Evolutionary conservation across 2,797 vertebrate genomes (phyloP).

Genomic region (Paratrypauchen microcephalus): DNA sequence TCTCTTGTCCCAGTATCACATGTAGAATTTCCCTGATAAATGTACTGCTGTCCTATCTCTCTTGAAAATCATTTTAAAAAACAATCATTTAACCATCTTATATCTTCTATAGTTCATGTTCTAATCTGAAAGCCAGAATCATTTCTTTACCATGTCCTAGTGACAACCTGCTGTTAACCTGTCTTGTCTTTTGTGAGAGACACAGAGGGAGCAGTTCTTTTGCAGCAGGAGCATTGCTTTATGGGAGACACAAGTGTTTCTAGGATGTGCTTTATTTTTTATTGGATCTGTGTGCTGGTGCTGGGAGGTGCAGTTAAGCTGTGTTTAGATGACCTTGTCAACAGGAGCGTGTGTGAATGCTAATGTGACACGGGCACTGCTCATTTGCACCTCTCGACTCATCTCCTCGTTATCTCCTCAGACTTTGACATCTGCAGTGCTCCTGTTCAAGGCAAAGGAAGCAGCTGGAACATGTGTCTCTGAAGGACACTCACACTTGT

Average conservation of each 20-base stretch:
- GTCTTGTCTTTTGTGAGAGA: conserved; percentile 21
- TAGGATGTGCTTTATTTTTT: conserved; percentile 26
- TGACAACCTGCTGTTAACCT: conserved; percentile 38
- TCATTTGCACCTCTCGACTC: conserved; percentile 39
- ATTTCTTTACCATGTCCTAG: conserved; percentile 23
- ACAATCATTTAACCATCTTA: too few species aligned
- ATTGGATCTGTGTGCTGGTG: conserved; percentile 40
- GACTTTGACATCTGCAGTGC: conserved; percentile 49
- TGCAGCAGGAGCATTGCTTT: conserved; percentile 33
- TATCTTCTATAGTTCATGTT: conserved; percentile 29
- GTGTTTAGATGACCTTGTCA: conserved; percentile 69
- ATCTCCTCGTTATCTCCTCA: conserved; percentile 47
- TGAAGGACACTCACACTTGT: not conserved
- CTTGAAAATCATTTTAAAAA: too few species aligned
- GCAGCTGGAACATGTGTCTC: conserved; percentile 15
- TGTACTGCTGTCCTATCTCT: not conserved
- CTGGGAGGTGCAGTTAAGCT: conserved; percentile 42
- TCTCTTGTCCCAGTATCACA: not conserved
- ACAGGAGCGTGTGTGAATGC: conserved; percentile 51
- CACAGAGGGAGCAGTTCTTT: conserved; percentile 38
- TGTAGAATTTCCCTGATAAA: not conserved
- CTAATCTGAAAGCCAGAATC: conserved; percentile 27
- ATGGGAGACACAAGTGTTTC: conserved; percentile 31
- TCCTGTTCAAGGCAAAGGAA: conserved; percentile 33
- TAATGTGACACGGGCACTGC: conserved; percentile 49